A percentile compares a stretch with the other conserved stretches of the same genome.
Conservation (phyloP, 2,113 vertebrate species). For the Rattus norvegicus region DNA sequence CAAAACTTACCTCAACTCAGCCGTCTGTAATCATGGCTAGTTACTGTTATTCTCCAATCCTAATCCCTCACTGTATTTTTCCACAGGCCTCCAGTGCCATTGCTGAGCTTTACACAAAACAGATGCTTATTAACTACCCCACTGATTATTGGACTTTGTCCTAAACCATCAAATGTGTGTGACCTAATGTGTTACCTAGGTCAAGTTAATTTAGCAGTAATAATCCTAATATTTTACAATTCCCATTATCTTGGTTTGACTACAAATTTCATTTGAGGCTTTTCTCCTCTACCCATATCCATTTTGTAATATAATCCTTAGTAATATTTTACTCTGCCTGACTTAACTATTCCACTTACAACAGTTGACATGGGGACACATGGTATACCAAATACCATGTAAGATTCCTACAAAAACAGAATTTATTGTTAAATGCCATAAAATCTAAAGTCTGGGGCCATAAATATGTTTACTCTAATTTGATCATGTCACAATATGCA, state of each 20-base stretch:
- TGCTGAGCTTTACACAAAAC: background rate
- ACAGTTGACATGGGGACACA: background rate
- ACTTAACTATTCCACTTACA: background rate
- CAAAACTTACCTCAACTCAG: background rate
- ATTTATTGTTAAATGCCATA: background rate
- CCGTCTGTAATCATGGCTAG: background rate
- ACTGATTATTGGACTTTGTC: background rate
- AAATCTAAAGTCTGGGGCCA: background rate
- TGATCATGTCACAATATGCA: background rate
- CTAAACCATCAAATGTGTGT: background rate
- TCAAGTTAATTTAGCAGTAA: background rate
- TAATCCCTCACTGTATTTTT: background rate
- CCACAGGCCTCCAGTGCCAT: background rate
- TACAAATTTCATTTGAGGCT: background rate
- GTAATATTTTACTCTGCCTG: background rate
- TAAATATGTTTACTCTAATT: background rate
- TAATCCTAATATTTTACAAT: background rate
- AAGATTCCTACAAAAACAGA: background rate
- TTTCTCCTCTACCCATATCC: no score
- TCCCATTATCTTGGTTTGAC: background rate
- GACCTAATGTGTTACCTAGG: background rate
- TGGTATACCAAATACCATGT: background rate
- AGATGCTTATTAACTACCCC: background rate
- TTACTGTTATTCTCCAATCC: background rate
- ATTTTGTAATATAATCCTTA: background rate